These are phyloP conservation scores for Gnathonemus echidnorhynchus DNA, from an alignment of 2,113 vertebrate species.

Conservation along the genomic window DNA sequence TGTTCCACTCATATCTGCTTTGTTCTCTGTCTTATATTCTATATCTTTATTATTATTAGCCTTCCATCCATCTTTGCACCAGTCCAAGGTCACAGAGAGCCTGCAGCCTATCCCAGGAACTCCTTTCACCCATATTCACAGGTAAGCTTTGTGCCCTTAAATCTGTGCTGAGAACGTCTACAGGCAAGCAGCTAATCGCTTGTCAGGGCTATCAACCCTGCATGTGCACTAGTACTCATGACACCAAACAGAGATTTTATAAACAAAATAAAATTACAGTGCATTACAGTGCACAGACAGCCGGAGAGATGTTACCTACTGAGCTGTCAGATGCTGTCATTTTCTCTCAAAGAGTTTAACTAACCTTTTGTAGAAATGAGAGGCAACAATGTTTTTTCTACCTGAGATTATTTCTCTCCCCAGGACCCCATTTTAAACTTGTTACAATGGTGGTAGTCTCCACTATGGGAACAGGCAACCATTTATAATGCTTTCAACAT, in stretches of 20 bases:
- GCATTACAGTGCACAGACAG: neutral
- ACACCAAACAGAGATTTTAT: neutral
- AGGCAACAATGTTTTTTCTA: neutral
- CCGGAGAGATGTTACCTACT: neutral
- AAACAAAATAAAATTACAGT: neutral
- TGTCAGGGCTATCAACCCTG: neutral
- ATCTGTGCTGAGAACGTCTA: neutral
- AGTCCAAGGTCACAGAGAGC: neutral
- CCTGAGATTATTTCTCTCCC: neutral
- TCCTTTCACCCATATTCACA: neutral
- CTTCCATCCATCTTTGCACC: neutral
- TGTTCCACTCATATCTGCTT: neutral
- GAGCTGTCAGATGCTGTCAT: neutral
- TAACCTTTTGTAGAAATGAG: neutral
- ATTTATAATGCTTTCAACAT: neutral
- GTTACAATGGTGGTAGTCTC: neutral
- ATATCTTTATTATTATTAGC: neutral
- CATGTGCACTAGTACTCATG: neutral
- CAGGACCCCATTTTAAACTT: neutral
- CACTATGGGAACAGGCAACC: neutral
- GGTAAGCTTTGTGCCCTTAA: neutral
- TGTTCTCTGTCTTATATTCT: neutral
- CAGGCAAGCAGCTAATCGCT: neutral
- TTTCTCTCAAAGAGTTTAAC: neutral
- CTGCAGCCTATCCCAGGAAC: neutral